Evolutionary conservation across 2,888 invertebrate species (phyloP).

Genomic region (Dasysyrphus tricinctus): DNA sequence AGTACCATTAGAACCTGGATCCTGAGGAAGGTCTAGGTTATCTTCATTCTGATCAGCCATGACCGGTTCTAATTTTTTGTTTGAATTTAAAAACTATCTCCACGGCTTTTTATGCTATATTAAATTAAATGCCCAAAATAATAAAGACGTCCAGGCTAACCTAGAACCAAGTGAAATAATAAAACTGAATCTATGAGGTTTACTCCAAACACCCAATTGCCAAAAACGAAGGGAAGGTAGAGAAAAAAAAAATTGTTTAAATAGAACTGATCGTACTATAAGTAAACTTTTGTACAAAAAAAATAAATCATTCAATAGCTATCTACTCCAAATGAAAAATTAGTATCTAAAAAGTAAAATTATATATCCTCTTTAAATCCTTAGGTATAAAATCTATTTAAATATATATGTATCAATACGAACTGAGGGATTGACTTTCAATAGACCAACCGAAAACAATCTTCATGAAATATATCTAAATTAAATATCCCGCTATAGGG

Average conservation of each 20-base stretch:
- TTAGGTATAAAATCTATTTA: not conserved
- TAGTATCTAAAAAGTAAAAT: too few species aligned
- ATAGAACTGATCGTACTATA: too few species aligned
- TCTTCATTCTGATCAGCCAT: not conserved
- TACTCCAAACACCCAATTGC: too few species aligned
- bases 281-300: too few species aligned
- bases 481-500: not conserved
- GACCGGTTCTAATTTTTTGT: not conserved
- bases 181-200: not conserved
- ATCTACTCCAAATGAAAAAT: too few species aligned
- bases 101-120: not conserved
- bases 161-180: fast-evolving
- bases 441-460: not conserved
- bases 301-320: too few species aligned
- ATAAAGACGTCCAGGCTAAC: not conserved
- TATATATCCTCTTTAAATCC: too few species aligned
- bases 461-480: not conserved
- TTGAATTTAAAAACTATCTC: not conserved
- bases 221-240: too few species aligned
- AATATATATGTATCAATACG: not conserved
- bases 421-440: slow-evolving; percentile 1
- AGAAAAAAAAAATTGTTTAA: too few species aligned
- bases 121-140: not conserved
- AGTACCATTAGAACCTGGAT: too few species aligned
- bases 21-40: too few species aligned